Evolutionary conservation across 2,888 invertebrate species (phyloP), one percentile per base, ranked within the genome.

Genomic region (Chymomyza procnemis): DNA sequence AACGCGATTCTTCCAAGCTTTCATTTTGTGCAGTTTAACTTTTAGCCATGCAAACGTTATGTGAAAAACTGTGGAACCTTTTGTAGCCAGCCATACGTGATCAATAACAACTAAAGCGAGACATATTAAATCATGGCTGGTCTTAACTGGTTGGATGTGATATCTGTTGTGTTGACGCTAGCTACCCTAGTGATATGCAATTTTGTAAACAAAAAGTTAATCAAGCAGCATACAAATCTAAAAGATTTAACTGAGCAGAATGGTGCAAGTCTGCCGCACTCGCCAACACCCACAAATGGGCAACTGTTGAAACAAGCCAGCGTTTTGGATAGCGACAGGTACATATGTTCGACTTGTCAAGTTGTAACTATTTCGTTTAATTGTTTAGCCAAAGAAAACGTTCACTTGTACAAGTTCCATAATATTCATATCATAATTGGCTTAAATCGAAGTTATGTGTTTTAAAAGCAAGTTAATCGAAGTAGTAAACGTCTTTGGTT

Each of bases 121-220:
- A 41, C 6, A 6, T 26, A 26, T 26, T 21, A 19, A 54, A 19
- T 4, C 19, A 65, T 89, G 69, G 70, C 88, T 46, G 73, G 71
- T 64, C 75, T 90, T 60, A 80, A 79, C 64, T 90, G 88, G 89
- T 87, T 89, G 68, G 90, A 90, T 77, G 70, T 88, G 61, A 66
- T 76, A 46, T 76, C 88, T 18, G 81, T 88, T 52, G 76, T 73
- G n/a, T 48, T 85, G 54, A 81, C 86, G 26, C 74, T 87, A 52
- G 19, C 76, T 12, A 67, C 68, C 18, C 79, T 86, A 18, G 50
- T 85, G 16, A 63, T 87, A 34, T 90, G 68, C 85, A 88, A 72
- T 59, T 88, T 26, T 26, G 26, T 26, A 1, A 26, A 26, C 6
- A 26, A 6, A 6, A 26, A 26, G 52, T 50, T 89, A 14, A 89